phyloP scores from a whole-genome alignment of 2,797 vertebrate species.

The Vespertilio murinus region DNA sequence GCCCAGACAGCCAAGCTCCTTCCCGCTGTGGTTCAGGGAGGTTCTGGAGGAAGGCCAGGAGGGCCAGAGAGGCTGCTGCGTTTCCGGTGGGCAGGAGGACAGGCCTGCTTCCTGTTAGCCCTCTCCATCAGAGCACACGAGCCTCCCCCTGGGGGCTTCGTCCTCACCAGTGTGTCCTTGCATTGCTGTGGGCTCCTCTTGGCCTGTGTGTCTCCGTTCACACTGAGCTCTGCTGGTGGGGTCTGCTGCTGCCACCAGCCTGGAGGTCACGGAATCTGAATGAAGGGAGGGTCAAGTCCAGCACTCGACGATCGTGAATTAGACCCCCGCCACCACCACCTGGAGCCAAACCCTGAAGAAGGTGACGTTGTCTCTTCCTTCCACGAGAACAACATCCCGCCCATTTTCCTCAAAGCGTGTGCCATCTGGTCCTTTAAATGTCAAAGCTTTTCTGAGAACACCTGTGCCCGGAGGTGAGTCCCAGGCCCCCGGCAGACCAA shows the following conservation, averaged over 20 bases:
- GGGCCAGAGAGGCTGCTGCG: constrained; percentile 41
- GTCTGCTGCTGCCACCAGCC: rapidly evolving
- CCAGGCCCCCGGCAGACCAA: neutral
- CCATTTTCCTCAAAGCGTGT: neutral
- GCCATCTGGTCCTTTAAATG: neutral
- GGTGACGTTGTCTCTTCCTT: neutral
- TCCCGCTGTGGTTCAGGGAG: neutral
- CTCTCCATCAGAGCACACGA: neutral
- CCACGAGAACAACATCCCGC: rapidly evolving
- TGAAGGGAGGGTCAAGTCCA: neutral
- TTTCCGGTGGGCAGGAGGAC: neutral
- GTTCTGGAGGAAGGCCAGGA: neutral
- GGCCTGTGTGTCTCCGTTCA: neutral
- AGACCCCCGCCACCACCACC: too few species aligned
- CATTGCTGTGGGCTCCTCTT: neutral
- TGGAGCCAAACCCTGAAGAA: neutral
- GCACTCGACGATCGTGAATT: neutral
- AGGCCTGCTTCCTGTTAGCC: neutral
- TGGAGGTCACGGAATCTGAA: neutral
- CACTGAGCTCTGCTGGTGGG: rapidly evolving
- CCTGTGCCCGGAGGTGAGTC: neutral
- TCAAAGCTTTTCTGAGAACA: neutral
- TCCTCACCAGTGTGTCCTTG: neutral
- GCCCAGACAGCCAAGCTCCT: neutral
- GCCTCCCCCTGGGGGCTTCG: rapidly evolving